Percentiles rank a stretch among this genome's conserved stretches.
phyloP scores from a whole-genome alignment of 2,113 vertebrate species.

The Bucco capensis region DNA sequence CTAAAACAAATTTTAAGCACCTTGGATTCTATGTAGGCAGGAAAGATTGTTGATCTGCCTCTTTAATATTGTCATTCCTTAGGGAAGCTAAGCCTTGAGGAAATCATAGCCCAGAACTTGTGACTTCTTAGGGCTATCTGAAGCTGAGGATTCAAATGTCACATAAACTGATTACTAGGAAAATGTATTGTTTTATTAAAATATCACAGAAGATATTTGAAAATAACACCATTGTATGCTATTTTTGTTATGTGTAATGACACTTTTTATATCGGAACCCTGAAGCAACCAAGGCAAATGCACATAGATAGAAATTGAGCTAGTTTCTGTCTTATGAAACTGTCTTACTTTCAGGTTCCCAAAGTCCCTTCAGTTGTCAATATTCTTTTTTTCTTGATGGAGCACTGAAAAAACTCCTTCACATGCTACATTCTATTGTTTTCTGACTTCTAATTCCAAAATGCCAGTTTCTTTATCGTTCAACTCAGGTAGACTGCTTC shows the following conservation, averaged over 20 bases:
- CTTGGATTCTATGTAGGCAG: background rate
- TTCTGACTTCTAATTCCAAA: background rate
- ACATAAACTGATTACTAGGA: background rate
- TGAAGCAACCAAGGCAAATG: background rate
- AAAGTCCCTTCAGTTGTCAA: background rate
- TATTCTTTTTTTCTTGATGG: too few species aligned
- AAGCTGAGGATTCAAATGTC: background rate
- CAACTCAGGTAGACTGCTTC: slow-evolving; percentile 6
- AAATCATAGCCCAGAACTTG: background rate
- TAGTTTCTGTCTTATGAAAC: background rate
- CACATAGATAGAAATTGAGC: background rate
- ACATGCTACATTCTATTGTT: background rate
- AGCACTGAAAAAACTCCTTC: background rate
- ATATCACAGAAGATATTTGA: background rate
- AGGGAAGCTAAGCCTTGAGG: background rate
- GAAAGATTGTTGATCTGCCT: background rate
- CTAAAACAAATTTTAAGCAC: background rate
- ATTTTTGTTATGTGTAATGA: background rate
- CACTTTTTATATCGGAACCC: background rate
- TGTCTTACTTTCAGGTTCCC: background rate
- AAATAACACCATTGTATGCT: background rate
- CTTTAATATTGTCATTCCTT: background rate
- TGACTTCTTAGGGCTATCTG: background rate
- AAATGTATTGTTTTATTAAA: background rate
- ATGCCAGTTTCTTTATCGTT: background rate